phyloP scores from a whole-genome alignment of 2,797 vertebrate genomes.

The Saxicola maurus region DNA sequence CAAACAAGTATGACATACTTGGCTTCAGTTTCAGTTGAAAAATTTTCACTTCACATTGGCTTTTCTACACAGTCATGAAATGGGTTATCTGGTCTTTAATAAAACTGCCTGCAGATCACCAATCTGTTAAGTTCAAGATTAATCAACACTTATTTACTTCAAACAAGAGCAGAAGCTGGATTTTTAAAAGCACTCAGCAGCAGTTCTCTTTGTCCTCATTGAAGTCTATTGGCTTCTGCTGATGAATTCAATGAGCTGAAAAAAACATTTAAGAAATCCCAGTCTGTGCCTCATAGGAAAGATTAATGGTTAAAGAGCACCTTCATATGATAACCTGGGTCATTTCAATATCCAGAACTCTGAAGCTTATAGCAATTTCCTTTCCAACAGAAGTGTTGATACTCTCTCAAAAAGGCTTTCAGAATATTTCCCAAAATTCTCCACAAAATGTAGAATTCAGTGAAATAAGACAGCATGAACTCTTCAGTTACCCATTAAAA shows the following conservation, averaged over 20 bases:
- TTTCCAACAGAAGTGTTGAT: neutral
- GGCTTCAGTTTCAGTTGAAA: neutral
- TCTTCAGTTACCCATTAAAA: neutral
- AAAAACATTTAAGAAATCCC: neutral
- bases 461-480: neutral
- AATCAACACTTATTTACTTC: slow-evolving; percentile 24
- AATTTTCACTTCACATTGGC: neutral
- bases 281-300: neutral
- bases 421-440: neutral
- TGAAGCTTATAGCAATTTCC: neutral
- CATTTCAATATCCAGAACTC: neutral
- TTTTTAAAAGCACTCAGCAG: neutral
- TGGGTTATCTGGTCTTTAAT: neutral
- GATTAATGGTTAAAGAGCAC: neutral
- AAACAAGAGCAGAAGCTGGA: neutral
- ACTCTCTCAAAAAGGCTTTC: neutral
- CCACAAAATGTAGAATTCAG: neutral
- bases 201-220: neutral
- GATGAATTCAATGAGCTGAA: neutral
- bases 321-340: neutral
- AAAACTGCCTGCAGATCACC: neutral
- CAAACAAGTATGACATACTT: neutral
- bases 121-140: neutral
- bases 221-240: neutral
- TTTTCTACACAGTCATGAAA: neutral